Percentiles rank a stretch among this genome's conserved stretches.
phyloP scores from a whole-genome alignment of 2,113 vertebrate species.

The Nibea coibor region DNA sequence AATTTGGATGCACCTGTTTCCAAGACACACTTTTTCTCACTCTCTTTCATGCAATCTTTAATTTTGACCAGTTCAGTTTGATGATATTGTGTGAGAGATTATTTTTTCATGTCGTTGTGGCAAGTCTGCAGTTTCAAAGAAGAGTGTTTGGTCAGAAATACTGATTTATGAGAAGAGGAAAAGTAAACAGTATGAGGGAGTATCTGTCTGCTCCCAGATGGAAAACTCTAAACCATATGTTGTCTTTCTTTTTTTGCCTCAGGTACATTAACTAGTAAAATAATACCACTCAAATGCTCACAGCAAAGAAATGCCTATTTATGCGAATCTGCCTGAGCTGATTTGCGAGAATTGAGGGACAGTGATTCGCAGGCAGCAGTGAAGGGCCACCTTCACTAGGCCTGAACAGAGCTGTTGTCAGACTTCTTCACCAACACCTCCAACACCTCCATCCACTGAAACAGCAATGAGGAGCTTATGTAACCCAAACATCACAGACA shows the following conservation, averaged over 20 bases:
- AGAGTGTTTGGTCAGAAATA: background rate
- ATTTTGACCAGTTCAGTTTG: background rate
- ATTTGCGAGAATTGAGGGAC: conserved; percentile 68
- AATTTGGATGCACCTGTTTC: background rate
- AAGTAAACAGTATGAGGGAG: conserved; percentile 34
- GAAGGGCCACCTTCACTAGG: conserved; percentile 29
- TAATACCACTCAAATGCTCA: background rate
- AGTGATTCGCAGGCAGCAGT: conserved; percentile 41
- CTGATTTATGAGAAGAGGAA: conserved; percentile 35
- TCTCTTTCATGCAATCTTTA: background rate
- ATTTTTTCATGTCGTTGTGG: background rate
- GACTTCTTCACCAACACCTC: conserved; percentile 7
- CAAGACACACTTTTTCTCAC: background rate
- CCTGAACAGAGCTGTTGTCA: conserved; percentile 62
- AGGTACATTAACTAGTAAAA: background rate
- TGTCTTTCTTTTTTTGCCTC: conserved; percentile 5
- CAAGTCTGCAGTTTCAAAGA: conserved; percentile 8
- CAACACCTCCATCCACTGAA: conserved; percentile 42
- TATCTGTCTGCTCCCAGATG: conserved; percentile 27
- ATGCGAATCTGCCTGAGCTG: conserved; percentile 59
- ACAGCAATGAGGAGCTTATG: conserved; percentile 19
- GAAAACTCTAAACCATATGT: conserved; percentile 21
- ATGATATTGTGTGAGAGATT: background rate
- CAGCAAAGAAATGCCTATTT: too few species aligned
- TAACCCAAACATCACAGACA: conserved; percentile 64